Evolutionary conservation across 2,888 invertebrate genomes (phyloP).

Genomic region (Pachydiplax longipennis): DNA sequence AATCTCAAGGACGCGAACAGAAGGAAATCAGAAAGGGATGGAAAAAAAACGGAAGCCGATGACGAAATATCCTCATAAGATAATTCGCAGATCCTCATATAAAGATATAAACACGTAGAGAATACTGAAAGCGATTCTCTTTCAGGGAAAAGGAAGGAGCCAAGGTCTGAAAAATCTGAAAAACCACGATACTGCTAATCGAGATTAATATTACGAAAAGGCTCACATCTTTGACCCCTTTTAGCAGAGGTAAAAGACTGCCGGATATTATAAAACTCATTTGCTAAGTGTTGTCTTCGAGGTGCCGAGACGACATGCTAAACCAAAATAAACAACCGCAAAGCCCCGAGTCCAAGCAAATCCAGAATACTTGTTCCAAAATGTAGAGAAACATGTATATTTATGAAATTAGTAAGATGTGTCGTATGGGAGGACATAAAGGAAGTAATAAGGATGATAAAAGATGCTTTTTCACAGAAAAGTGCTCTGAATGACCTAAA

Average conservation of each 20-base stretch:
- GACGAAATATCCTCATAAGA: neutral
- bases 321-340: too few species aligned
- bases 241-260: neutral
- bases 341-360: too few species aligned
- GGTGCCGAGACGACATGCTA: too few species aligned
- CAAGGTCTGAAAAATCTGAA: neutral
- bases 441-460: too few species aligned
- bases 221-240: neutral
- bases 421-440: too few species aligned
- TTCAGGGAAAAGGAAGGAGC: neutral
- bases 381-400: too few species aligned
- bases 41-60: conserved; percentile 1
- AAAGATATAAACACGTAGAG: neutral
- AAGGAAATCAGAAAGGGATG: neutral
- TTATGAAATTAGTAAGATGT: too few species aligned
- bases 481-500: too few species aligned
- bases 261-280: too few species aligned
- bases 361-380: too few species aligned
- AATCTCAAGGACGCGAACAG: conserved; percentile 21
- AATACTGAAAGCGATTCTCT: neutral
- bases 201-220: neutral
- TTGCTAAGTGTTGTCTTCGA: too few species aligned
- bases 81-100: neutral
- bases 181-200: neutral
- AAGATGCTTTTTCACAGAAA: too few species aligned